Evolutionary conservation across 1,140 invertebrate species (phyloP).

Genomic region (Cecropterus lyciades): DNA sequence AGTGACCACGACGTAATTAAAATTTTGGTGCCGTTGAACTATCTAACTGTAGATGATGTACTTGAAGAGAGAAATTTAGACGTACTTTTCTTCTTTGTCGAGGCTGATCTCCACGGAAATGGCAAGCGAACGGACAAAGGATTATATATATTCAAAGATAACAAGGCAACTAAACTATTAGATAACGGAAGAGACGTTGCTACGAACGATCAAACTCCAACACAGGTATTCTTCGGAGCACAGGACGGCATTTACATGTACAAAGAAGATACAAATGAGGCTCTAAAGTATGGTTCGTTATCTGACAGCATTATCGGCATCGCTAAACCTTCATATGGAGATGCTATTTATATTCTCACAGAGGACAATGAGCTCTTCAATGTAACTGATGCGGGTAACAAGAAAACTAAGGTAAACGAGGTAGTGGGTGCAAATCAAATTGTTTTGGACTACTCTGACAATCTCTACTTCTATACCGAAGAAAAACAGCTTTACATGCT

Average conservation of each 20-base stretch:
- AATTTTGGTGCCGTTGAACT: too few species aligned
- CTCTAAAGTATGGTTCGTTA: conserved; percentile 57
- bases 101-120: conserved; percentile 43
- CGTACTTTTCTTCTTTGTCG: conserved; percentile 45
- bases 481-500: conserved; percentile 49
- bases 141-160: conserved; percentile 44
- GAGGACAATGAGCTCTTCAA: conserved; percentile 52
- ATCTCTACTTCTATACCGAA: conserved; percentile 52
- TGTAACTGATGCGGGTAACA: conserved; percentile 53
- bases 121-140: conserved; percentile 51
- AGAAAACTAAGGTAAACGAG: conserved; percentile 46
- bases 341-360: conserved; percentile 53
- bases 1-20: too few species aligned
- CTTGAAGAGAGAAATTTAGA: too few species aligned
- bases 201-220: conserved; percentile 48
- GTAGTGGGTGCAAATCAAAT: conserved; percentile 49
- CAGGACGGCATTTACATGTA: conserved; percentile 59
- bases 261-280: conserved; percentile 40
- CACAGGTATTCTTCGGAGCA: conserved; percentile 53
- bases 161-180: conserved; percentile 48
- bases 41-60: too few species aligned
- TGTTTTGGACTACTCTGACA: conserved; percentile 55
- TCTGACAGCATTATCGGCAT: conserved; percentile 52
- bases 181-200: conserved; percentile 54
- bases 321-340: conserved; percentile 46